Conservation (phyloP, 2,113 vertebrate genomes). For the Symphodus melops region DNA sequence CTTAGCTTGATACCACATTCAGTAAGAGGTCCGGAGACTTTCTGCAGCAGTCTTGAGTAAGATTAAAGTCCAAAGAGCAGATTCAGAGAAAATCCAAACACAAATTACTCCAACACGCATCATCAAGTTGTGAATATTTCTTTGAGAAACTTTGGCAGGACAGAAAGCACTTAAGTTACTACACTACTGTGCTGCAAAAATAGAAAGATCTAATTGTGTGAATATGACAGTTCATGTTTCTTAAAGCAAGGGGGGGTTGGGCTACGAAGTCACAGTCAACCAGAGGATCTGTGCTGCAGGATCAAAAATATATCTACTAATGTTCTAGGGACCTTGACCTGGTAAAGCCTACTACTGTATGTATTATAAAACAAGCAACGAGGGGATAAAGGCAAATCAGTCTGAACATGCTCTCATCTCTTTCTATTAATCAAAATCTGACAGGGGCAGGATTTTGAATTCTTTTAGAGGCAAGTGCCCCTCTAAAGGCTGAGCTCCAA, state of each 20-base stretch:
- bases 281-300: neutral
- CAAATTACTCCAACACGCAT: neutral
- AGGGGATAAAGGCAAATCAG: neutral
- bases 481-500: conserved; percentile 16
- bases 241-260: neutral
- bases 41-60: conserved; percentile 11
- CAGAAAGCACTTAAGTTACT: neutral
- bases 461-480: conserved; percentile 5
- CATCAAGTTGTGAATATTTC: neutral
- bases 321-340: neutral
- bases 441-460: conserved; percentile 35
- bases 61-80: neutral
- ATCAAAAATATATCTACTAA: neutral
- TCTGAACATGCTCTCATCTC: conserved; percentile 18
- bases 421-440: conserved; percentile 26
- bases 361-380: neutral
- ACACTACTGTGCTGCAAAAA: neutral
- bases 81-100: neutral
- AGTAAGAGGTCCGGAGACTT: neutral
- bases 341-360: neutral
- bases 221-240: neutral
- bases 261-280: neutral
- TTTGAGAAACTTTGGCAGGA: neutral
- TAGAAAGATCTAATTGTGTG: neutral
- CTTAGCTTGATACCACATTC: conserved; percentile 9